Conservation (phyloP, 2,113 vertebrate species). For the Rhea americana region DNA sequence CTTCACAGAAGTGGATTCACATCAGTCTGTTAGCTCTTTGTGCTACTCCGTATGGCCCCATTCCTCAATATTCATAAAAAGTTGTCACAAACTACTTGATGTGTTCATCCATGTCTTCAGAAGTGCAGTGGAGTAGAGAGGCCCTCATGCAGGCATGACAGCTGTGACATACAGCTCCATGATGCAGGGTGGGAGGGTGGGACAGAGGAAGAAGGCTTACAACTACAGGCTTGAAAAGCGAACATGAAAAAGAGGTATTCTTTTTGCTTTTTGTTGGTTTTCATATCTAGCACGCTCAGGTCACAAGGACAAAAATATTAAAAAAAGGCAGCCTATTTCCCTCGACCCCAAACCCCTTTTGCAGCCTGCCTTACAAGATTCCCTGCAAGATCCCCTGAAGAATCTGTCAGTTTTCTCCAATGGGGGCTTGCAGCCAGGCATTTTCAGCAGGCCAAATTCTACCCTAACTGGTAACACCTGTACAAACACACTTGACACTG, state of each 20-base stretch:
- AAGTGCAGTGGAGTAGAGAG: not conserved
- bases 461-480: not conserved
- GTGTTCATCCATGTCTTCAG: not conserved
- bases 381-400: not conserved
- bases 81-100: not conserved
- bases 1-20: not conserved
- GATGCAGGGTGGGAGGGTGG: no score
- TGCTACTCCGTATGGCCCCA: not conserved
- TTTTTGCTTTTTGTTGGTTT: not conserved
- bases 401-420: not conserved
- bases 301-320: not conserved
- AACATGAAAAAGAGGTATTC: not conserved
- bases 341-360: not conserved
- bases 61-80: not conserved
- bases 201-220: not conserved
- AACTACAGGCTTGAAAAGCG: not conserved
- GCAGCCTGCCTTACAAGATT: rapidly evolving
- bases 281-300: not conserved
- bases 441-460: not conserved
- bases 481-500: not conserved
- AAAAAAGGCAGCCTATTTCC: not conserved
- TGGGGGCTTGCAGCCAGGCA: rapidly evolving
- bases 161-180: not conserved
- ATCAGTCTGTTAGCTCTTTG: not conserved
- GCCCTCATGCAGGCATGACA: rapidly evolving